Evolutionary conservation across 2,888 invertebrate species (phyloP).

Genomic region (Ferrisia virgata): DNA sequence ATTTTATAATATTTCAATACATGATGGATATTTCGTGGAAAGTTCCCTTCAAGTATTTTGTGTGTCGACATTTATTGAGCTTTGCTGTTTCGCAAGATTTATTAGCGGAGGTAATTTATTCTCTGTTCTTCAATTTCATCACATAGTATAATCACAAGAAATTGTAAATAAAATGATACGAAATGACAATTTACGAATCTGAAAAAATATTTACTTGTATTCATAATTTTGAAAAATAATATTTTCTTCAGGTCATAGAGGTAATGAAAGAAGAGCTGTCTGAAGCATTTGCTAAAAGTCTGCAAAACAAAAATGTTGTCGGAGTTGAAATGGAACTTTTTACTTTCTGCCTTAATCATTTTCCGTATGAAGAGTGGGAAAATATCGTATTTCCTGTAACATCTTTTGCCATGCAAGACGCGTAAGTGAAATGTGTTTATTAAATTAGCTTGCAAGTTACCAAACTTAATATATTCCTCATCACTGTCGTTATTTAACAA

Average conservation of each 20-base stretch:
- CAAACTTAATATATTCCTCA: too few species aligned
- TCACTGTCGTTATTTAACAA: too few species aligned
- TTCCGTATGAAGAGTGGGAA: slow-evolving; percentile 22
- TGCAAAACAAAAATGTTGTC: slow-evolving; percentile 24
- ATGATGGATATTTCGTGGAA: slow-evolving; percentile 30
- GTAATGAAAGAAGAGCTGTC: background rate
- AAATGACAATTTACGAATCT: too few species aligned
- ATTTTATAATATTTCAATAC: background rate
- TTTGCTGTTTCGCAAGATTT: background rate
- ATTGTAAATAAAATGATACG: too few species aligned
- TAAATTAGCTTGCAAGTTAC: too few species aligned
- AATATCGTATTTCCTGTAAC: background rate
- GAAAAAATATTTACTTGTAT: too few species aligned
- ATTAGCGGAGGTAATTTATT: background rate
- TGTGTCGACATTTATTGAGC: background rate
- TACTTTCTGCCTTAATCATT: slow-evolving; percentile 11
- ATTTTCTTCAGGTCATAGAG: background rate
- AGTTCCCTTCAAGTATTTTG: slow-evolving; percentile 34
- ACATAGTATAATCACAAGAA: too few species aligned
- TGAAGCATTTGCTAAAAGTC: background rate
- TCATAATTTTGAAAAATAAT: background rate
- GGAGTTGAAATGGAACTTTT: slow-evolving; percentile 27
- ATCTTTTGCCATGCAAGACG: background rate
- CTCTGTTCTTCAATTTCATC: background rate
- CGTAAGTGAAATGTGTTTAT: background rate